These are phyloP conservation scores for Tokudaia tokunoshimensis DNA, from an alignment of 2,797 vertebrate genomes.

Conservation along the genomic window DNA sequence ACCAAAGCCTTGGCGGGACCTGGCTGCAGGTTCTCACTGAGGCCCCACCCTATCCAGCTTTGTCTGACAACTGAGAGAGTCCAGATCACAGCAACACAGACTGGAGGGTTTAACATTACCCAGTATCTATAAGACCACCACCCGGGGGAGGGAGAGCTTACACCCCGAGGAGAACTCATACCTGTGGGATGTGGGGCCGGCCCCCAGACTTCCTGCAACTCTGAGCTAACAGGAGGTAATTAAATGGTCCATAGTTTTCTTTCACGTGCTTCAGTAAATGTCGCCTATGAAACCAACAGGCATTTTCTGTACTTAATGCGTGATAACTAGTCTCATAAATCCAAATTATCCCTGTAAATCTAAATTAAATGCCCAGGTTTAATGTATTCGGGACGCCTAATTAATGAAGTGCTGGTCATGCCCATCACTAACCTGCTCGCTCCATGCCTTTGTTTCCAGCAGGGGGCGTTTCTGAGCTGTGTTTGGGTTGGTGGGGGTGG, in stretches of 20 bases:
- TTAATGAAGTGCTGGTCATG: slow-evolving; percentile 87
- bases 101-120: not conserved
- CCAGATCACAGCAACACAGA: not conserved
- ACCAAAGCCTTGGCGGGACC: not conserved
- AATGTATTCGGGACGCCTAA: slow-evolving; percentile 85
- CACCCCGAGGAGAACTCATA: not conserved
- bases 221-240: slow-evolving; percentile 71
- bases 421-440: slow-evolving; percentile 86
- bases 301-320: slow-evolving; percentile 86
- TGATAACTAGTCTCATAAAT: slow-evolving; percentile 86
- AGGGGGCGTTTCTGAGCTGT: slow-evolving; percentile 80
- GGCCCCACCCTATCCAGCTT: not conserved
- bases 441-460: slow-evolving; percentile 82
- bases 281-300: slow-evolving; percentile 85
- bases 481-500: slow-evolving; percentile 55
- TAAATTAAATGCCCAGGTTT: slow-evolving; percentile 87
- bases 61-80: not conserved
- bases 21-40: not conserved
- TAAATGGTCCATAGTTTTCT: slow-evolving; percentile 71
- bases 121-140: not conserved
- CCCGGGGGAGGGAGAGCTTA: not conserved
- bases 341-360: slow-evolving; percentile 88
- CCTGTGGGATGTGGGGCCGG: not conserved
- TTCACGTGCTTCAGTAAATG: slow-evolving; percentile 82
- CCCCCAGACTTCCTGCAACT: not conserved